Base-by-base conservation (phyloP, 2,888 invertebrate genomes). In the Anthrax anthrax region DNA sequence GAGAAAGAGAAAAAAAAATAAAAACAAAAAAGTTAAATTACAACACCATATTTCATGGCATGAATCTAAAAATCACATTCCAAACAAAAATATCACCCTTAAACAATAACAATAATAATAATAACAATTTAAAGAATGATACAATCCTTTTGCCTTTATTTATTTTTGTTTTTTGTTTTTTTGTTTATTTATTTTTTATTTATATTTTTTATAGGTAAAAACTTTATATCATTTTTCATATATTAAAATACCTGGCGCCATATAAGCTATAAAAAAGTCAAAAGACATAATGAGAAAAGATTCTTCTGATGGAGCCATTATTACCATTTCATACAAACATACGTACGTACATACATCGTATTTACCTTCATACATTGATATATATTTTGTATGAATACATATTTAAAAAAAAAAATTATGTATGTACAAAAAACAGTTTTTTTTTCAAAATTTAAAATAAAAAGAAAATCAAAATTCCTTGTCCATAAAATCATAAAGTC, bases 241-340 rank as follows among this genome's bases (percentile, higher is more conserved):
- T 46, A 42, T 37, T 46, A 4, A 32, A 46, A 46, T 41, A 42
- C 57, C 58, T 63, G 63, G 63, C 63, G 63, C 63, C 63, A 63
- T 59, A 53, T 58, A 52, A 58, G 57, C 60, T 59, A 63, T 63
- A 63, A 63, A 62, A 61, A 60, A 41, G 41, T 41, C 41, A 41
- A 41, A 27, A 32, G 9, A 12, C 37, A 46, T 46, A 46, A 46
- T 46, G 46, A 46, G 46, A 19, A 46, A 41, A 37, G 8, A 32
- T 32, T 32, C 12, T 12, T 42, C 46, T 46, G 46, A 46, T 46
- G 46, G 46, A 46, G 46, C 42, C 46, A 46, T 46, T 6, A 6
- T 23, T 23, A 23, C 23, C 8, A 23, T 23, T 23, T 6, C 23
- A 23, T 23, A 23, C 8, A 23, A 6, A 4, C 8, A 23, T 23